phyloP scores from a whole-genome alignment of 2,113 vertebrate species.

The Mormyrus lacerda region DNA sequence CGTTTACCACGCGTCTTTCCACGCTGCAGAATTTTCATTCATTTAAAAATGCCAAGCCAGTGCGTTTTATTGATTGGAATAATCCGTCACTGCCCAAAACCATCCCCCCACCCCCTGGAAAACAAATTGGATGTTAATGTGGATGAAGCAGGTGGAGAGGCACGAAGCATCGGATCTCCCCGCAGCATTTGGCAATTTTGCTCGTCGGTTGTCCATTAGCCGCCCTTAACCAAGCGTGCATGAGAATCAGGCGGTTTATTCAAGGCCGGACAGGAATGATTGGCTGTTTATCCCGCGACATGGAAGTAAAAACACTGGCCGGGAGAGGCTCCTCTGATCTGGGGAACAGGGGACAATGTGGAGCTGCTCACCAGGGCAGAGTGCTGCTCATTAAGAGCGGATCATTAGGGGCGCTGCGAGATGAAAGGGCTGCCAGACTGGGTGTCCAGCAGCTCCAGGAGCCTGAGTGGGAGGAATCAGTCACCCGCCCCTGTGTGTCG shows the following conservation, averaged over 20 bases:
- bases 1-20: not conserved
- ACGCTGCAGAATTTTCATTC: not conserved
- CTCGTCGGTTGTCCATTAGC: not conserved
- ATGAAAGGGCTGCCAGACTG: slow-evolving; percentile 36
- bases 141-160: not conserved
- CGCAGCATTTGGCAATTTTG: not conserved
- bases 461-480: not conserved
- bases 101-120: not conserved
- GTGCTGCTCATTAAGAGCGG: slow-evolving; percentile 41
- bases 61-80: slow-evolving; percentile 21
- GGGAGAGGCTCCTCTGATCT: slow-evolving; percentile 18
- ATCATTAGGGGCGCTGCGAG: slow-evolving; percentile 37
- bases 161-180: not conserved
- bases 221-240: not conserved
- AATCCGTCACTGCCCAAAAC: slow-evolving; percentile 24
- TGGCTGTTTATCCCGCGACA: not conserved
- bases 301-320: not conserved
- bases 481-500: not conserved
- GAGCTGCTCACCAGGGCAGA: slow-evolving; percentile 38
- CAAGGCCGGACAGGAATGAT: not conserved
- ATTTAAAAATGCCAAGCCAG: slow-evolving; percentile 20
- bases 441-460: slow-evolving; percentile 21
- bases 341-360: slow-evolving; percentile 33
- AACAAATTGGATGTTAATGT: not conserved
- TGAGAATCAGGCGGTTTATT: not conserved